Base-by-base conservation (phyloP, 2,888 invertebrate species). In the Epistrophella euchroma region DNA sequence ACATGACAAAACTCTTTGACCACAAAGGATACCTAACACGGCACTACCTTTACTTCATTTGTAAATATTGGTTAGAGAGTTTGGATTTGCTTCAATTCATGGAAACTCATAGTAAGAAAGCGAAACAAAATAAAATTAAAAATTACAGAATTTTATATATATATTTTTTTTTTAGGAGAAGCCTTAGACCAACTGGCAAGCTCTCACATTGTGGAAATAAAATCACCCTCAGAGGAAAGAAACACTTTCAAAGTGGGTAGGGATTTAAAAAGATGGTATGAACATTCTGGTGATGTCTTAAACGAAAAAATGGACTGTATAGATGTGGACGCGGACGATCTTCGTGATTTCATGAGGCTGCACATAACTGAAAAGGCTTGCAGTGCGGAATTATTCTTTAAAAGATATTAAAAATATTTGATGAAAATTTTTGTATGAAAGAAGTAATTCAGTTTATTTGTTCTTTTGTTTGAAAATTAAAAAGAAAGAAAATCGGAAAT, bases 1-100 rank as follows among this genome's bases (percentile, higher is more conserved):
- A 91, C 73, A 83, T 91, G 25, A 90, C 91, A 1, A 88, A 89
- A 28, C 88, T 91, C 4, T 91, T 92, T 83, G 90, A 91, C 4
- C 91, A 91, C 60, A 91, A 90, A 22, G 91, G 91, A 45, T 91
- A 91, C 77, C 90, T 91, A 1, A 91, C 91, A 2, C 91, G 91
- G 55, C 91, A 92, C 78, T 89, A 91, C 82, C 75, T 91, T 7
- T 89, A 88, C 73, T 87, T 91, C 17, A 88, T 92, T 47, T 91
- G 90, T 74, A 90, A 89, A 81, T 91, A 92, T 90, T 92, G 91
- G 91, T 83, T 88, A 7, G 89, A 89, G 15, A 82, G 90, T 77
- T 76, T 88, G 4, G 77, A 86, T 2, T 22, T 88, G 13, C 81
- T 91, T 3, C 87, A 89, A 9, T 91, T 91, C 47, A 89, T 89